Base-by-base conservation (phyloP, 2,113 vertebrate species). In the Conger conger region DNA sequence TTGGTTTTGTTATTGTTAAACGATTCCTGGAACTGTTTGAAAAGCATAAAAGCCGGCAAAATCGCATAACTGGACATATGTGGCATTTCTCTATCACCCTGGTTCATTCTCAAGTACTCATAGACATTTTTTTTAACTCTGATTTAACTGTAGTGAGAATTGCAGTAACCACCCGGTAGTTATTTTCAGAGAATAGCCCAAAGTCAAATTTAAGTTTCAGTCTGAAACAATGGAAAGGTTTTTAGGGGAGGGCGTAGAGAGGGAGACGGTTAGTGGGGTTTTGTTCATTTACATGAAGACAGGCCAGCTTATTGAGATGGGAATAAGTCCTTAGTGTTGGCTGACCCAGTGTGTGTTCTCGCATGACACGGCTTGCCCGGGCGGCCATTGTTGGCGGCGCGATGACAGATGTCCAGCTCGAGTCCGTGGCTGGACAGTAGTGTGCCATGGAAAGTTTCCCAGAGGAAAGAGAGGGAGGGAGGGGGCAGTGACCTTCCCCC, bases 321-420 rank as follows among this genome's bases (percentile, higher is more conserved):
- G 92, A 91, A 93, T 92, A 93, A 93, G 92, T 93, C 92, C 93
- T 93, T 92, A 92, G 92, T 94, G 93, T 94, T 92, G 92, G 83
- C 91, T 93, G 92, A 92, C 91, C 90, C 92, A 89, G 92, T 92
- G 92, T 92, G 93, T 89, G 40, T 8, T 50, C n/a, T 50, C n/a
- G 45, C 16, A 7, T 20, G 33, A 37, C 76, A 20, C 33, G 35
- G 15, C 36, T 18, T 18, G 35, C 76, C 35, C 36, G 4, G 27
- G 15, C 15, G 18, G 76, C 20, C 76, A 78, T 50, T 50, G 79
- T 80, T 80, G 1, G 79, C 2, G 17, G 76, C 33, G 35, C 92
- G 92, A 90, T 91, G 91, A 92, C 91, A 93, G 91, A 94, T 92
- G 92, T 91, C 63, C 30, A 50, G 63, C 50, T 83, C 33, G 76